A percentile compares a stretch with the other conserved stretches of the same genome.
phyloP scores from a whole-genome alignment of 2,797 vertebrate species.

The Crax fasciolata region DNA sequence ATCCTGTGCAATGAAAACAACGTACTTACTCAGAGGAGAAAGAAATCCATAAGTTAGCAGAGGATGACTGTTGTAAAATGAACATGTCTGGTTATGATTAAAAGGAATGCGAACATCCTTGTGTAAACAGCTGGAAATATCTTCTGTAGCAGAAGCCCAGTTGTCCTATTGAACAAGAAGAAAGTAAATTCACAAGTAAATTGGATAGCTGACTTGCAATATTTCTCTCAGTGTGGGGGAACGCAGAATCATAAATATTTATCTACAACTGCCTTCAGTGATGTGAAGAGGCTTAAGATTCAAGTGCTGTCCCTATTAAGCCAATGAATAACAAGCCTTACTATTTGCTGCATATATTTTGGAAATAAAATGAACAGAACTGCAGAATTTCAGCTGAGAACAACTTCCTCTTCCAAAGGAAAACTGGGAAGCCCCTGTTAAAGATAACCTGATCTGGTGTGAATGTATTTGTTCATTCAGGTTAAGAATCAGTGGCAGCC shows the following conservation, averaged over 20 bases:
- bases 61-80: constrained; percentile 77
- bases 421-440: neutral
- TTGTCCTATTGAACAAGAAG: constrained; percentile 72
- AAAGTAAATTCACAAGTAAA: neutral
- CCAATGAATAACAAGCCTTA: neutral
- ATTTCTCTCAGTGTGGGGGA: neutral
- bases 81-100: constrained; percentile 84
- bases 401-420: neutral
- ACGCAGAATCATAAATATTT: neutral
- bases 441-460: neutral
- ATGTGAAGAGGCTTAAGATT: neutral
- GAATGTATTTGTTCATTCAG: neutral
- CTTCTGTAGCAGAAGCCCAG: constrained; percentile 49
- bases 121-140: constrained; percentile 84
- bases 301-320: neutral
- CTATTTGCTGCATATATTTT: neutral
- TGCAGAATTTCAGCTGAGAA: neutral
- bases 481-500: neutral
- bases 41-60: constrained; percentile 86
- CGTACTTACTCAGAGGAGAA: constrained; percentile 87
- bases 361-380: neutral
- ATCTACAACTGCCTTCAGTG: neutral
- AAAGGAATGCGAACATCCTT: constrained; percentile 86
- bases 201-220: neutral
- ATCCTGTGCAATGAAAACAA: neutral